A percentile compares a stretch with the other conserved stretches of the same genome.
These are phyloP conservation scores for Hylaea fasciaria DNA, from an alignment of 2,888 invertebrate species.

Conservation along the genomic window DNA sequence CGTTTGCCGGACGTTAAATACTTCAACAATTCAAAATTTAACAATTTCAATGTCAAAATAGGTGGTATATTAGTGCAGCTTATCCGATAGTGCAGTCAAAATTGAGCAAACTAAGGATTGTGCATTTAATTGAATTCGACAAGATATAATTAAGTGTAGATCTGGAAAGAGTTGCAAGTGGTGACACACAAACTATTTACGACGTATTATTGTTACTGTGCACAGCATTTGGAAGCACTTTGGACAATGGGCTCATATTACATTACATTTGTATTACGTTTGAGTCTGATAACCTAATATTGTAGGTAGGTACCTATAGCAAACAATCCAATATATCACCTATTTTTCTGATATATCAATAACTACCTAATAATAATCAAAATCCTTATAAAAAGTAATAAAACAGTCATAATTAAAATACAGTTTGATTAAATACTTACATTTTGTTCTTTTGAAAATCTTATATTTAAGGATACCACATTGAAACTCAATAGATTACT, in stretches of 20 bases:
- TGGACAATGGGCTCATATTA: conserved; percentile 30
- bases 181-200: not conserved
- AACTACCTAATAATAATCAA: conserved; percentile 36
- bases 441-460: conserved; percentile 38
- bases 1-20: conserved; percentile 23
- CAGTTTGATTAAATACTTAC: conserved; percentile 37
- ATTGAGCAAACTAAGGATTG: conserved; percentile 36
- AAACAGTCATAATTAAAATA: conserved; percentile 38
- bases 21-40: conserved; percentile 37
- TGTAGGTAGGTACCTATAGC: conserved; percentile 5
- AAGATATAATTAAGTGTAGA: not conserved
- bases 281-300: conserved; percentile 4
- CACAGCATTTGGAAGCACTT: conserved; percentile 61
- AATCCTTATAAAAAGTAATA: conserved; percentile 37
- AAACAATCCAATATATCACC: conserved; percentile 68
- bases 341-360: conserved; percentile 47
- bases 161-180: not conserved
- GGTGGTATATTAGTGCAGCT: conserved; percentile 55
- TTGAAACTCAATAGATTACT: conserved; percentile 15
- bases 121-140: not conserved
- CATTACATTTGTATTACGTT: conserved; percentile 14
- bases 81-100: conserved; percentile 7
- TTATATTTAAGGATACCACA: conserved; percentile 20
- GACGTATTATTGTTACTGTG: conserved; percentile 52
- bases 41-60: conserved; percentile 42